Evolutionary conservation across 2,888 invertebrate species (phyloP), one percentile per base, ranked within the genome.

Genomic region (Alloscopus bannaensis): DNA sequence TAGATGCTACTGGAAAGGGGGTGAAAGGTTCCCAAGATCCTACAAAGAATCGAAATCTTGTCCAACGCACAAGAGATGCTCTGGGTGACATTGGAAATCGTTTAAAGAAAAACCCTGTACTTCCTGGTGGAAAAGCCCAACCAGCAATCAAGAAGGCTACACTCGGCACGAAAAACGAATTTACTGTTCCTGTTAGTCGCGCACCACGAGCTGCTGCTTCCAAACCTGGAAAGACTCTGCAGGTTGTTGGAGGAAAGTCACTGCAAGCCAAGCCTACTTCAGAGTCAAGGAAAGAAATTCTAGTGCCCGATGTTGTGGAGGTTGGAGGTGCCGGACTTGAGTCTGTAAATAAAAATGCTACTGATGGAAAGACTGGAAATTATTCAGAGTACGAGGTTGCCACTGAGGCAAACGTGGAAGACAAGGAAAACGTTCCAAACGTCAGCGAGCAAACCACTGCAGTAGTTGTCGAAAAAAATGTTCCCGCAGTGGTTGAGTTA

Each of bases 31-130:
- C 45, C 20, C 65, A 22, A 20, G 75, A 57, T 6, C 52, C 16
- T 3, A 24, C 45, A 2, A 77, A 65, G 22, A 69, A 68, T 18
- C 69, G 64, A 24, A 80, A 78, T 28, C 73, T 76, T 16, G 69
- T 81, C 16, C 80, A 81, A 47, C 71, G 76, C n/a, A 77, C 84
- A 11, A 72, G 84, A 16, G 82, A 80, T 24, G 84, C 82, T 18
- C 65, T 85, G 13, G 85, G 84, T 16, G 84, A 86, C 62, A 85
- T 86, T 68, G 84, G 84, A 8, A 86, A 85, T 70, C 77, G 81
- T 11, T 24, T 83, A 4, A 78, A 78, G 66, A 82, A 78, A 40
- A 75, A 79, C 20, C 69, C 70, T 1, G 50, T 16, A 6, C n/a
- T 57, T 55, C 18, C 50, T 13, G 69, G 57, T 55, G 75, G 76